Conservation (phyloP, 2,888 invertebrate species). For the Scaptomyza flava region DNA sequence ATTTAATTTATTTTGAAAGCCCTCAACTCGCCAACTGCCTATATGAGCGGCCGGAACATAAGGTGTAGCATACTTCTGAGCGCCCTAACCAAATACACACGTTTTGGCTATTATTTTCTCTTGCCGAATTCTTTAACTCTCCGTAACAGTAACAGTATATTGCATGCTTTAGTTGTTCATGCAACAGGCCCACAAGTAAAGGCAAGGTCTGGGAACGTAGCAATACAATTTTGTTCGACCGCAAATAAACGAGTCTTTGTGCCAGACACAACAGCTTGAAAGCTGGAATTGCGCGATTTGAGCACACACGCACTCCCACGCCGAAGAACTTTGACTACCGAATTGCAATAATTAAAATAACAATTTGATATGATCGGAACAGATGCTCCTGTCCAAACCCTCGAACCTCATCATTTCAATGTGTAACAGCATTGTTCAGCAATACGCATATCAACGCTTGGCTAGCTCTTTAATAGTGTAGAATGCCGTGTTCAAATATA, state of each 20-base stretch:
- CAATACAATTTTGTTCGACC: slow-evolving; percentile 47
- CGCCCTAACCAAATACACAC: slow-evolving; percentile 22
- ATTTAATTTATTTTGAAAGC: slow-evolving; percentile 81
- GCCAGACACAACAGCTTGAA: slow-evolving; percentile 10
- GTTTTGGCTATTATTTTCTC: not conserved
- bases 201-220: slow-evolving; percentile 30
- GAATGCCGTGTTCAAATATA: too few species aligned
- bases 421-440: too few species aligned
- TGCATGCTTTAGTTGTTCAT: slow-evolving; percentile 32
- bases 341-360: slow-evolving; percentile 80
- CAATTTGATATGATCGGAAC: slow-evolving; percentile 77
- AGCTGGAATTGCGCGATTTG: too few species aligned
- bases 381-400: slow-evolving; percentile 57
- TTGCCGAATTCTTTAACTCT: not conserved
- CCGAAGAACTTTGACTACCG: slow-evolving; percentile 61
- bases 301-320: slow-evolving; percentile 23
- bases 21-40: slow-evolving; percentile 49
- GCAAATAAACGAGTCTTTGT: slow-evolving; percentile 36
- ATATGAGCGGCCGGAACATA: slow-evolving; percentile 34
- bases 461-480: too few species aligned
- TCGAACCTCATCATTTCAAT: too few species aligned
- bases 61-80: slow-evolving; percentile 48
- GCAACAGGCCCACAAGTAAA: slow-evolving; percentile 62
- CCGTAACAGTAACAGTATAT: slow-evolving; percentile 7
- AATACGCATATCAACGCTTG: too few species aligned